These are phyloP conservation scores for Callinectes sapidus DNA, from an alignment of 2,888 invertebrate genomes.

Conservation along the genomic window DNA sequence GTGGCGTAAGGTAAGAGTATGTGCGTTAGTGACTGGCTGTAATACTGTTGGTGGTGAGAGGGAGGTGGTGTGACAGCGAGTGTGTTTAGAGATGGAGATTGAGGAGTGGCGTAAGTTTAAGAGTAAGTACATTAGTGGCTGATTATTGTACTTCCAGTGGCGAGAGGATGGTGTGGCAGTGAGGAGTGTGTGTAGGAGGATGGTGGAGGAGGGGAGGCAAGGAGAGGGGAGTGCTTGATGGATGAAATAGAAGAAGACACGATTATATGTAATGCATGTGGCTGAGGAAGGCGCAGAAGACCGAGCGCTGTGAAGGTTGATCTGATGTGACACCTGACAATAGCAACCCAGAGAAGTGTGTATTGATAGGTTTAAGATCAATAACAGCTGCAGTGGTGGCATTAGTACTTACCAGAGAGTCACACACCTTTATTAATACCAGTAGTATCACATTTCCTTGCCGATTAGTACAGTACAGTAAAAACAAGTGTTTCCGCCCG, in stretches of 20 bases:
- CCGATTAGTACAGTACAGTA: background rate
- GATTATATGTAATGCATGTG: too few species aligned
- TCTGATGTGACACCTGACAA: too few species aligned
- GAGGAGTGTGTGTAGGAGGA: too few species aligned
- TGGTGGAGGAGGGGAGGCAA: background rate
- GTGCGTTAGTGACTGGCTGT: background rate
- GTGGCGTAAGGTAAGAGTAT: too few species aligned
- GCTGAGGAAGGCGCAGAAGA: too few species aligned
- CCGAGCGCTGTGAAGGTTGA: too few species aligned
- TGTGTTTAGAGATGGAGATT: too few species aligned
- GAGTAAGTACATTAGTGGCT: background rate
- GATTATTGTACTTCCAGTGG: too few species aligned
- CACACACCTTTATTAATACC: background rate
- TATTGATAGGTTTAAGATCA: background rate
- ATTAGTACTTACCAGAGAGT: background rate
- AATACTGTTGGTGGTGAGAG: background rate
- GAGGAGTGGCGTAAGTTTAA: too few species aligned
- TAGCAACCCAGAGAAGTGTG: background rate
- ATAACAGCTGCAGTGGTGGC: background rate
- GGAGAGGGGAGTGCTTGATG: too few species aligned
- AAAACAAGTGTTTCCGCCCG: slow-evolving; percentile 71
- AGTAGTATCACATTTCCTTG: background rate
- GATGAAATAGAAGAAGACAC: too few species aligned
- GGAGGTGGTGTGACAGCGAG: background rate
- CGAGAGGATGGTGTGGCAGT: background rate